Conservation (phyloP, 2,888 invertebrate genomes). For the Abrostola tripartita region DNA sequence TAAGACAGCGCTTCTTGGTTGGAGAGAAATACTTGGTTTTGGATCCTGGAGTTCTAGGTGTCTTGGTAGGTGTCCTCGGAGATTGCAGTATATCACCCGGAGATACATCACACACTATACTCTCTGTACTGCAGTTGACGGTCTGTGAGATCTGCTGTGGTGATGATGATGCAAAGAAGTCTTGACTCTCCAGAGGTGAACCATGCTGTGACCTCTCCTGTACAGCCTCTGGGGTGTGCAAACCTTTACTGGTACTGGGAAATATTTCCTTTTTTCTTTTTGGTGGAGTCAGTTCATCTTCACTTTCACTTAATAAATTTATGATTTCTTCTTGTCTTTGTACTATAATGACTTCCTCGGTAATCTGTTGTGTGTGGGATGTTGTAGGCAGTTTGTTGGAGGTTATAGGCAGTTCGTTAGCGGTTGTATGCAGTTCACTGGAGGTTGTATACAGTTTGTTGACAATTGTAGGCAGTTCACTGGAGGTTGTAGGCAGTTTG, state of each 20-base stretch:
- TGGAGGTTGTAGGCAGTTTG: not conserved
- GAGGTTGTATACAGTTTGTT: not conserved
- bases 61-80: constrained; percentile 45
- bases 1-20: constrained; percentile 68
- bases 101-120: constrained; percentile 43
- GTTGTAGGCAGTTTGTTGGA: too few relatives aligned
- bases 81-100: constrained; percentile 18
- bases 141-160: constrained; percentile 4
- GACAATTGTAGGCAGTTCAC: not conserved
- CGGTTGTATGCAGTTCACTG: not conserved
- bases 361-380: constrained; percentile 26
- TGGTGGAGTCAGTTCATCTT: constrained; percentile 48
- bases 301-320: constrained; percentile 70
- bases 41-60: constrained; percentile 53
- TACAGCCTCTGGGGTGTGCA: constrained; percentile 8
- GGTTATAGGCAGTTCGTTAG: not conserved
- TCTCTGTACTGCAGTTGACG: constrained; percentile 15
- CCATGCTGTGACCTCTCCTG: not conserved
- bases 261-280: constrained; percentile 15
- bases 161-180: not conserved
- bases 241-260: constrained; percentile 23
- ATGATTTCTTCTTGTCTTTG: constrained; percentile 52
- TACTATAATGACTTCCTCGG: constrained; percentile 16
- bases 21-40: constrained; percentile 74
- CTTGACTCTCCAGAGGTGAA: not conserved